phyloP scores from a whole-genome alignment of 2,113 vertebrate genomes.

The Ornithorhynchus anatinus region DNA sequence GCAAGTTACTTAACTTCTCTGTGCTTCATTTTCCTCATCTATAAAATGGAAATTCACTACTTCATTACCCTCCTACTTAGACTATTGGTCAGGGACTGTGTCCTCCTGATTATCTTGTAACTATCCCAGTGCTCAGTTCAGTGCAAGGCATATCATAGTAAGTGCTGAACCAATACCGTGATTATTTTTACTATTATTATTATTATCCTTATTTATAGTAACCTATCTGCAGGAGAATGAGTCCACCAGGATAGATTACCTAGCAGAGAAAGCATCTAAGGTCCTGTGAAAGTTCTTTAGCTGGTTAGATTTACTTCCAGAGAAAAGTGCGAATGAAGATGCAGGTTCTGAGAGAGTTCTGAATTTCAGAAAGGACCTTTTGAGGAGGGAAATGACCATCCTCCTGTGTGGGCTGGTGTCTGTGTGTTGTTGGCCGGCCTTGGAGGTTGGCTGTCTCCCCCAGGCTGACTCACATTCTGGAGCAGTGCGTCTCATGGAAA shows the following conservation, averaged over 20 bases:
- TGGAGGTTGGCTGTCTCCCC: conserved; percentile 10
- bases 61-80: no score
- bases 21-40: no score
- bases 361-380: conserved; percentile 59
- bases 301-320: conserved; percentile 57
- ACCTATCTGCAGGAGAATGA: conserved; percentile 20
- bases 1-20: no score
- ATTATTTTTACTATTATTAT: no score
- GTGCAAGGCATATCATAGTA: no score
- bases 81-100: no score
- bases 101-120: no score
- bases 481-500: conserved; percentile 54
- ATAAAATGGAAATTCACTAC: no score
- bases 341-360: conserved; percentile 64
- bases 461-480: conserved; percentile 16
- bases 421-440: conserved; percentile 48
- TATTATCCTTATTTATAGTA: no score
- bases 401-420: conserved; percentile 29
- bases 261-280: conserved; percentile 13
- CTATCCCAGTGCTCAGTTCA: no score
- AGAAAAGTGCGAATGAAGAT: conserved; percentile 51
- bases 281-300: conserved; percentile 22
- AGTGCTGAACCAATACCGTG: no score
- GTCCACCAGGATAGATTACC: conserved; percentile 14
- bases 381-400: conserved; percentile 32